These are phyloP conservation scores for Seladonia tumulorum DNA, from an alignment of 2,888 invertebrate genomes.

Conservation along the genomic window DNA sequence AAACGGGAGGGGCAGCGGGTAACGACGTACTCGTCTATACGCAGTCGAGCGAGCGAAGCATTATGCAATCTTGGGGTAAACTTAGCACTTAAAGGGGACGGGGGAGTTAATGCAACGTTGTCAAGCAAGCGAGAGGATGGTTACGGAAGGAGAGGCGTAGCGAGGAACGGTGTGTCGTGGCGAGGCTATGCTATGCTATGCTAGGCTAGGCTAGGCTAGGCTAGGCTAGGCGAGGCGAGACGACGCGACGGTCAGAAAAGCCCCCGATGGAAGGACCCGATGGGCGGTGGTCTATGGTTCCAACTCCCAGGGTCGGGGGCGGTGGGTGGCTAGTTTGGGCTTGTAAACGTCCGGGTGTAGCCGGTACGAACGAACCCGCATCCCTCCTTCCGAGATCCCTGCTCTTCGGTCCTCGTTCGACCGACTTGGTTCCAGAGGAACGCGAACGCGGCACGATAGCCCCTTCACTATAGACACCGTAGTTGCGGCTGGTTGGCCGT, in stretches of 20 bases:
- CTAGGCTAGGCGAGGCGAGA: conserved; percentile 8
- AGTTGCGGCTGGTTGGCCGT: conserved; percentile 84
- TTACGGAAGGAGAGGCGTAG: conserved; percentile 22
- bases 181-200: background rate
- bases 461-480: conserved; percentile 79
- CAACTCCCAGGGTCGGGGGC: conserved; percentile 64
- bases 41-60: conserved; percentile 65
- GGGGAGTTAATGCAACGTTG: conserved; percentile 80
- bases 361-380: conserved; percentile 42
- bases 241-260: conserved; percentile 39
- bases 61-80: conserved; percentile 82
- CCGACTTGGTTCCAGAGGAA: conserved; percentile 52
- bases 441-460: conserved; percentile 68
- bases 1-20: background rate
- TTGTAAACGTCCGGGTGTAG: conserved; percentile 52
- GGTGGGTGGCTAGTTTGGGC: conserved; percentile 58
- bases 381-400: conserved; percentile 54
- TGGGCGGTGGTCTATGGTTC: conserved; percentile 66
- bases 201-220: background rate
- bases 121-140: conserved; percentile 67
- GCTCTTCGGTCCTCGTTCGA: conserved; percentile 61
- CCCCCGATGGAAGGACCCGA: conserved; percentile 63
- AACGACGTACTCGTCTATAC: conserved; percentile 58
- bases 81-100: conserved; percentile 82
- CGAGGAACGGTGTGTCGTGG: conserved; percentile 17